Base-by-base conservation (phyloP, 2,113 vertebrate genomes). In the Channa maculata region DNA sequence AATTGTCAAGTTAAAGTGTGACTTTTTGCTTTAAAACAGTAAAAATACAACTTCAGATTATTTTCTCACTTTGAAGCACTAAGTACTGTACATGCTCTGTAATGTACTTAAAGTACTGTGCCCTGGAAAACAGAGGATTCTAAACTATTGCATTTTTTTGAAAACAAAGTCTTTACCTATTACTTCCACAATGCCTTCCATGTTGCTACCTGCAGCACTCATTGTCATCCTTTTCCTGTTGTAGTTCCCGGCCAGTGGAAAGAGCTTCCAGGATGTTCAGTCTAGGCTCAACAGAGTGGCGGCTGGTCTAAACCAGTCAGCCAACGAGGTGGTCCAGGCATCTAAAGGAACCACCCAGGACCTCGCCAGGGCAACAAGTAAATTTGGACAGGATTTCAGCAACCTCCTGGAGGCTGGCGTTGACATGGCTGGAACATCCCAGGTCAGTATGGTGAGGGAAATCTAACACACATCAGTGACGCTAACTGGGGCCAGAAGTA, bases 401-500 rank as follows among this genome's bases (percentile, higher is more conserved):
- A 95, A 96, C 77, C 98, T 99, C 91, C 92, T 99, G 77, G 95
- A 97, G 34, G 98, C 98, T 0, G 98, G 98, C 0, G 95, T 98
- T 59, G 98, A 99, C 89, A 99, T 99, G 97, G 98, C 98, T 0
- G 96, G 97, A 78, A 96, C 97, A 72, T 96, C 97, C 1, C 95
- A 96, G 93, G 97, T 98, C 83, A 92, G 92, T 82, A n/a, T 13
- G 4, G 60, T 5, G 4, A n/a, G n/a, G n/a, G n/a, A n/a, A n/a
- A n/a, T n/a, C n/a, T n/a, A n/a, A n/a, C n/a, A n/a, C n/a, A n/a
- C n/a, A n/a, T n/a, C n/a, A n/a, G n/a, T n/a, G n/a, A 14, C 1
- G 24, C 24, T 24, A 24, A 24, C 24, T 24, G 24, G 24, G 24
- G 24, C 24, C 1, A 24, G 24, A 24, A 24, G 24, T 24, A 24